phyloP scores from a whole-genome alignment of 1,140 invertebrate genomes.

The Ceratina australensis region DNA sequence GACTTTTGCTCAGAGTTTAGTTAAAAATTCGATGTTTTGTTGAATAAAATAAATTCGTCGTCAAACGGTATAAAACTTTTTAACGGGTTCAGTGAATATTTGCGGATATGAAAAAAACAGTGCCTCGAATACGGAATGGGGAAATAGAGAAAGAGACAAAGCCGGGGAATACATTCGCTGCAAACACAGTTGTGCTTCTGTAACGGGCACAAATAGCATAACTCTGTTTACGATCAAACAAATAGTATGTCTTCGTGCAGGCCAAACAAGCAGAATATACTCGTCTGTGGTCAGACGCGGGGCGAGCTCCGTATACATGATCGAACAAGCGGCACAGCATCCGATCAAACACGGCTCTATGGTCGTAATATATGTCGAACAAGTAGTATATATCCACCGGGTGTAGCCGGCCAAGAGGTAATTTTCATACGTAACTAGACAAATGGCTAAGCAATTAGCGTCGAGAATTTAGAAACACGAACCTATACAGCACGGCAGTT shows the following conservation, averaged over 20 bases:
- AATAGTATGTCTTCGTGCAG: neutral
- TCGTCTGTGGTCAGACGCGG: neutral
- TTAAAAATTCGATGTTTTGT: too few species aligned
- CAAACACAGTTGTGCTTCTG: neutral
- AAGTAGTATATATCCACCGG: neutral
- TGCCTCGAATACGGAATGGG: too few species aligned
- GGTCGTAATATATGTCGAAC: neutral
- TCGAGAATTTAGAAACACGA: neutral
- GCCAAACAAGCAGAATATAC: neutral
- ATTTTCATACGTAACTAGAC: conserved; percentile 4
- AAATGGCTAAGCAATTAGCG: neutral
- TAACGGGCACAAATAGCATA: neutral
- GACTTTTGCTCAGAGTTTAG: too few species aligned
- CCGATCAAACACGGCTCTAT: neutral
- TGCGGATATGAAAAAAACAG: too few species aligned
- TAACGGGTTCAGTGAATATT: too few species aligned
- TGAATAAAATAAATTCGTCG: too few species aligned
- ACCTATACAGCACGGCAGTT: neutral
- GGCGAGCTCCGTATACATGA: neutral
- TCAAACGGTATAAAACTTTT: too few species aligned
- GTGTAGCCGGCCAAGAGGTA: too few species aligned
- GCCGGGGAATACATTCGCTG: too few species aligned
- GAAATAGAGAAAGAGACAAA: too few species aligned
- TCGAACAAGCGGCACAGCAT: conserved; percentile 3
- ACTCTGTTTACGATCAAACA: neutral